Conservation (phyloP, 1,140 invertebrate species). For the Saccostrea glomerata region DNA sequence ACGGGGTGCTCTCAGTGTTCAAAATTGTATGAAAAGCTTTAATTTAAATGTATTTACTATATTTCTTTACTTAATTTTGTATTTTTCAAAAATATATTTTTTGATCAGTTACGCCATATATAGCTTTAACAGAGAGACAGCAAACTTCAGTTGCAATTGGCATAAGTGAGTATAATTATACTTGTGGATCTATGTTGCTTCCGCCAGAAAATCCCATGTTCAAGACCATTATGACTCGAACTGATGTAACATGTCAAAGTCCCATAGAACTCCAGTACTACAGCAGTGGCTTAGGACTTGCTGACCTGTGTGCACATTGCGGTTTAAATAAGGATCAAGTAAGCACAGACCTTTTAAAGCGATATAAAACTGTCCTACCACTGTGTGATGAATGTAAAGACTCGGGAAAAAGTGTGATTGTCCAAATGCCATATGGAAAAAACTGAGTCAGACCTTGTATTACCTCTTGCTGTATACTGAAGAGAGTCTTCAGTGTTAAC, state of each 20-base stretch:
- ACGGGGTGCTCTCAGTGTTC: too few relatives aligned
- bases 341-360: background rate
- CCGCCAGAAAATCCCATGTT: background rate
- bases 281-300: background rate
- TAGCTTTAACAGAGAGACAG: too few relatives aligned
- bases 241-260: background rate
- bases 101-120: too few relatives aligned
- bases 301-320: background rate
- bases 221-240: background rate
- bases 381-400: conserved; percentile 5
- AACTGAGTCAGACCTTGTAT: background rate
- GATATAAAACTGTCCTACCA: conserved; percentile 3
- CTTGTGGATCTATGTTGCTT: background rate
- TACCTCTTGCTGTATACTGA: background rate
- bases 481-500: too few relatives aligned
- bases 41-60: too few relatives aligned
- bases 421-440: background rate
- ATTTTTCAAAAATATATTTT: too few relatives aligned
- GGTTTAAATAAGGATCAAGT: background rate
- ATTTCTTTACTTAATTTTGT: too few relatives aligned
- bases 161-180: conserved; percentile 18
- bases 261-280: background rate
- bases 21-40: too few relatives aligned
- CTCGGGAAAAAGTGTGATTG: background rate
- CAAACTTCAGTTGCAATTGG: background rate